phyloP scores from a whole-genome alignment of 1,140 invertebrate species.

The Notospermus geniculatus region DNA sequence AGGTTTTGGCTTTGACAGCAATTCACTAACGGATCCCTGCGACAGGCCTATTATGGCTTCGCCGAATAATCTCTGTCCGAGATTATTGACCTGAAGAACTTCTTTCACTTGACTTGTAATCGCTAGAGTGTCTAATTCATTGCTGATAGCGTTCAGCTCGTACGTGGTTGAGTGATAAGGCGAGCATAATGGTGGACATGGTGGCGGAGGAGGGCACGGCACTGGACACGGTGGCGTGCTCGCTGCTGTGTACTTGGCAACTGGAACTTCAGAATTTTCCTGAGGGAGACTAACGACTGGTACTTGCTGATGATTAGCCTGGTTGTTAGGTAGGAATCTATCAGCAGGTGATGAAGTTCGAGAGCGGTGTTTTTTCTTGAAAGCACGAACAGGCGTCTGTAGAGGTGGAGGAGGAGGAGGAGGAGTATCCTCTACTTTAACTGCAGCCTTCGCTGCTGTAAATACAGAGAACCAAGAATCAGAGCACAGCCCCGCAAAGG shows the following conservation, averaged over 20 bases:
- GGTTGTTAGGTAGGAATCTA: no score
- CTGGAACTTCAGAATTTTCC: no score
- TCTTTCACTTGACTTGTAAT: constrained; percentile 98
- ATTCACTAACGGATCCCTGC: constrained; percentile 94
- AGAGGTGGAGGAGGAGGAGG: constrained; percentile 27
- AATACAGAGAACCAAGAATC: no score
- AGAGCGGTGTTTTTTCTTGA: no score
- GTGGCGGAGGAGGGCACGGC: constrained; percentile 18
- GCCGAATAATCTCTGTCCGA: constrained; percentile 97
- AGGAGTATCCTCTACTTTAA: constrained; percentile 12
- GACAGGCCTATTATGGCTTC: constrained; percentile 93
- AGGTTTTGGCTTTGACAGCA: constrained; percentile 95
- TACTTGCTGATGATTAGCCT: no score
- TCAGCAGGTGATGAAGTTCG: no score
- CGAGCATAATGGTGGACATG: constrained; percentile 2
- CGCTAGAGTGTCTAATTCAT: constrained; percentile 92
- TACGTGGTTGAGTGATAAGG: constrained; percentile 68
- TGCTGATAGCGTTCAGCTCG: constrained; percentile 93
- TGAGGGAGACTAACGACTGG: no score
- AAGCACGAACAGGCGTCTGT: constrained; percentile 20
- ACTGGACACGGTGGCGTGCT: constrained; percentile 19
- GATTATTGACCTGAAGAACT: constrained; percentile 91
- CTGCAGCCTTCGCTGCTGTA: no score
- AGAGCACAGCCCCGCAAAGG: background rate
- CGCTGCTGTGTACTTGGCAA: constrained; percentile 5